Evolutionary conservation across 2,888 invertebrate species (phyloP).

Genomic region (Leptothorax acervorum): DNA sequence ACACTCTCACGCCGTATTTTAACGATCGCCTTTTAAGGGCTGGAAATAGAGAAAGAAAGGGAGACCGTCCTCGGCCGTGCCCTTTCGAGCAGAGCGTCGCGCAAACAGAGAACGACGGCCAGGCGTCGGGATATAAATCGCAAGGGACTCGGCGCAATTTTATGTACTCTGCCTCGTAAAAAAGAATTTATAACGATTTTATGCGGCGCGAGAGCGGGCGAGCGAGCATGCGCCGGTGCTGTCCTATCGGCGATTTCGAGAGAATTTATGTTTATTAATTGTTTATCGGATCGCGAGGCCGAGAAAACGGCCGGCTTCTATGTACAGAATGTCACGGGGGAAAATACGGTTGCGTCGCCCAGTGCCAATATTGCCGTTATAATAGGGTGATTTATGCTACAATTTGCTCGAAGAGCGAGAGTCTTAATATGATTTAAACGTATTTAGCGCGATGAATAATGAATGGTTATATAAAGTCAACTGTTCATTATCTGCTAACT

Average conservation of each 20-base stretch:
- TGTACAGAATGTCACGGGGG: slow-evolving; percentile 29
- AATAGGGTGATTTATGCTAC: slow-evolving; percentile 39
- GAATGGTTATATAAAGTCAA: background rate
- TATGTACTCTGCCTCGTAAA: slow-evolving; percentile 57
- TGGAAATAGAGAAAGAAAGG: slow-evolving; percentile 3
- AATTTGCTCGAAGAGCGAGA: slow-evolving; percentile 28
- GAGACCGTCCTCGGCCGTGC: background rate
- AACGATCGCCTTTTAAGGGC: slow-evolving; percentile 62
- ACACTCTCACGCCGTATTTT: slow-evolving; percentile 55
- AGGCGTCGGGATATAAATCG: slow-evolving; percentile 59
- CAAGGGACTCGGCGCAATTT: slow-evolving; percentile 47
- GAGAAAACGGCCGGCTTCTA: slow-evolving; percentile 42
- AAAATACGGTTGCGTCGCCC: slow-evolving; percentile 27
- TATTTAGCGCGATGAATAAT: slow-evolving; percentile 26
- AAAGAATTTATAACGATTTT: slow-evolving; percentile 57
- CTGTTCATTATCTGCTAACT: background rate
- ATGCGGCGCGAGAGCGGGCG: slow-evolving; percentile 47
- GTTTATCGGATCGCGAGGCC: slow-evolving; percentile 46
- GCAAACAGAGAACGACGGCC: slow-evolving; percentile 50
- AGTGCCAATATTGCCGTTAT: slow-evolving; percentile 37
- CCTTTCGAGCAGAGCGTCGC: slow-evolving; percentile 22
- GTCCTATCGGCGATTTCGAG: slow-evolving; percentile 47
- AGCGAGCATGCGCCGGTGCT: slow-evolving; percentile 29
- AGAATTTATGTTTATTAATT: slow-evolving; percentile 57
- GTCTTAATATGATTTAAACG: slow-evolving; percentile 16